Conservation (phyloP, 1,140 invertebrate species). For the Drosophila saltans region DNA sequence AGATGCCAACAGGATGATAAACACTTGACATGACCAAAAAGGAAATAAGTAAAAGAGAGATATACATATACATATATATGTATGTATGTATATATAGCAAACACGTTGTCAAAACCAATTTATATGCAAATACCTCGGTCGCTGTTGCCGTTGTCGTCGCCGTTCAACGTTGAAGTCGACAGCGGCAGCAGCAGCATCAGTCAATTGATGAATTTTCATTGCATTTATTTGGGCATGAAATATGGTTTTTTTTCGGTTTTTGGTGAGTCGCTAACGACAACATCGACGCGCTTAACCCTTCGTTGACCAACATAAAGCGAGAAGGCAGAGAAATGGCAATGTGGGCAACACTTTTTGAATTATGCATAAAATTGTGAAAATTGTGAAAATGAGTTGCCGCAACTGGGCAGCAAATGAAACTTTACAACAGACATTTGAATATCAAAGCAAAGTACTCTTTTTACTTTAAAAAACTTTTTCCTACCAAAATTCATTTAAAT, state of each 20-base stretch:
- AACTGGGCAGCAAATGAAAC: conserved; percentile 51
- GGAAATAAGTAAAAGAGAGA: conserved; percentile 15
- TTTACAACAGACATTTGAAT: conserved; percentile 73
- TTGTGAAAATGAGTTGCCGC: conserved; percentile 61
- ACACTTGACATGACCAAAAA: conserved; percentile 58
- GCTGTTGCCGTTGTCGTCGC: conserved; percentile 25
- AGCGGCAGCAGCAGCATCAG: conserved; percentile 41
- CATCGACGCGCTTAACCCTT: conserved; percentile 56
- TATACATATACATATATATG: conserved; percentile 10
- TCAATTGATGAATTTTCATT: conserved; percentile 81
- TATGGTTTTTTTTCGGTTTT: conserved; percentile 42
- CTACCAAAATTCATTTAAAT: conserved; percentile 59
- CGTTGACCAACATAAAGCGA: conserved; percentile 27
- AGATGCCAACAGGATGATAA: conserved; percentile 72
- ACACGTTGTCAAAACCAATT: conserved; percentile 72
- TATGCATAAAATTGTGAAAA: conserved; percentile 66
- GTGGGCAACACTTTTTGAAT: conserved; percentile 68
- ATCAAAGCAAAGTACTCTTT: conserved; percentile 69
- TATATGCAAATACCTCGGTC: conserved; percentile 75
- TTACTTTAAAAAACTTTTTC: conserved; percentile 27
- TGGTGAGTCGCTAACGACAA: neutral
- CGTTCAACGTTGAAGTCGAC: conserved; percentile 41
- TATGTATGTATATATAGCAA: conserved; percentile 12
- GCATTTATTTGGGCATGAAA: conserved; percentile 79
- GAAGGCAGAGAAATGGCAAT: conserved; percentile 17